Percentiles rank a stretch among this genome's conserved stretches.
phyloP scores from a whole-genome alignment of 2,888 invertebrate genomes.

The Sesia apiformis region DNA sequence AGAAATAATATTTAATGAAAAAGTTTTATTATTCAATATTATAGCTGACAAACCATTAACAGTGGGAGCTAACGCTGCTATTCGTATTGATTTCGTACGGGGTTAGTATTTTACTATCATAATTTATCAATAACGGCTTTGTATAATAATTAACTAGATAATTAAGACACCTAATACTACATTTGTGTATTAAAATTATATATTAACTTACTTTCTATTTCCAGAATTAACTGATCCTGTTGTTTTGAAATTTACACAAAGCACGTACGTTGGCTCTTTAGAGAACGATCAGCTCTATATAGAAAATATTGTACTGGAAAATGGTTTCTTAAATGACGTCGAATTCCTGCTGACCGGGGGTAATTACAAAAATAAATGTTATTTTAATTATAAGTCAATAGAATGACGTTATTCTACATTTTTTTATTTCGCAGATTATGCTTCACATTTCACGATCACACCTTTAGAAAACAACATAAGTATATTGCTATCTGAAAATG shows the following conservation, averaged over 20 bases:
- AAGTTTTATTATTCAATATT: constrained; percentile 39
- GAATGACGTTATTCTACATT: neutral
- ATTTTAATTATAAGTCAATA: neutral
- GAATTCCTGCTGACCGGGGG: constrained; percentile 35
- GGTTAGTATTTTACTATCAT: constrained; percentile 18
- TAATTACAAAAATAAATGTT: constrained; percentile 11
- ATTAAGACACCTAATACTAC: no score
- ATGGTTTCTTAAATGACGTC: constrained; percentile 28
- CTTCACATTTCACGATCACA: constrained; percentile 20
- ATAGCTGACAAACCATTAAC: constrained; percentile 37
- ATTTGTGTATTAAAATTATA: no score
- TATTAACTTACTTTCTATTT: constrained; percentile 8
- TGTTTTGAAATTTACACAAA: constrained; percentile 34
- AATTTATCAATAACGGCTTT: no score
- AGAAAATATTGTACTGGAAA: constrained; percentile 29
- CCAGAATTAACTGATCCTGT: constrained; percentile 37
- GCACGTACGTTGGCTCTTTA: constrained; percentile 32
- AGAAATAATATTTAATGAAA: constrained; percentile 40
- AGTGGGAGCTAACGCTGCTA: constrained; percentile 35
- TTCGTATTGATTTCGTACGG: constrained; percentile 30
- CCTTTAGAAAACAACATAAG: constrained; percentile 18
- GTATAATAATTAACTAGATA: no score
- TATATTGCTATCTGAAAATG: constrained; percentile 20
- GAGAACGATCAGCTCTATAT: constrained; percentile 20
- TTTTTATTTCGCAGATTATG: constrained; percentile 26